Base-by-base conservation (phyloP, 2,888 invertebrate species). In the Pediacus dermestoides region DNA sequence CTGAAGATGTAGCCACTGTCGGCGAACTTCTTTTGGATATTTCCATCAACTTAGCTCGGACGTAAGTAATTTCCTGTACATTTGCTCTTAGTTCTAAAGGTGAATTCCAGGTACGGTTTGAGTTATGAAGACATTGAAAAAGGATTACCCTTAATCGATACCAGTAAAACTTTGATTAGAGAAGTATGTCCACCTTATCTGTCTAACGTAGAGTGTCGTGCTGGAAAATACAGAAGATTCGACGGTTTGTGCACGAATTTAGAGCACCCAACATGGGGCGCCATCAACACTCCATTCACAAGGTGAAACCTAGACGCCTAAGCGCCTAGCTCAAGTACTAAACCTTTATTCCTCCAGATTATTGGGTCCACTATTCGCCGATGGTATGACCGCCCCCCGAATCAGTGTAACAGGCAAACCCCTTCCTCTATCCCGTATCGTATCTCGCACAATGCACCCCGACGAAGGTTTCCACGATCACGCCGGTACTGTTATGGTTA, bases 381-480 rank as follows among this genome's bases (percentile, higher is more conserved):
- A 92, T 61, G 88, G 89, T 8, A 84, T 92, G 67, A 84, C 83
- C 57, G 78, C 87, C 1, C 92, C 92, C 0, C 79, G 91, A 42
- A 82, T 88, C 48, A 81, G 87, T 10, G 77, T 84, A 41, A 82
- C 85, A 8, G 88, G 90, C 2, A 79, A 76, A 38, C 78, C 83
- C 44, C 71, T 92, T 46, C 92, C 92, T 0, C 74, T 83, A 40
- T 84, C 92, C 0, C 79, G 92, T 27, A 77, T 91, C 27, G 90
- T 92, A 10, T 92, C 92, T 10, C 80, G 90, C 34, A 89, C 88
- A 22, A 87, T 92, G 81, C 93, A 93, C 68, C 88, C 90, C 21
- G 92, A 93, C 60, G 89, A 91, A 52, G 91, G 91, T 23, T 91
- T 82, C 74, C 91, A 92, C 66, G 92, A 93, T 70, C 91, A 91